Evolutionary conservation across 2,113 vertebrate genomes (phyloP), one percentile per base, ranked within the genome.

Genomic region (Notiomystis cincta): DNA sequence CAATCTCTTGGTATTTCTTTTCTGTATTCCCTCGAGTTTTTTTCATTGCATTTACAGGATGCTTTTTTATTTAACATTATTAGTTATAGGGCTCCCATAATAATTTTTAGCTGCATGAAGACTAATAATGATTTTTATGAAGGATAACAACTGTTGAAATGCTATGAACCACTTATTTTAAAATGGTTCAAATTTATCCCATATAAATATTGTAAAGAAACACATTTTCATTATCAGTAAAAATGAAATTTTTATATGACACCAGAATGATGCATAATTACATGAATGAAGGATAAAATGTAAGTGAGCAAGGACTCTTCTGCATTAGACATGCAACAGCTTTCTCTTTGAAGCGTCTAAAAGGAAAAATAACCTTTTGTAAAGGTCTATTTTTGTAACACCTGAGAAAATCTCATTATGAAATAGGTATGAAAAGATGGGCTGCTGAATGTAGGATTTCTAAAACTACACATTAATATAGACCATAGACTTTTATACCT

Each of bases 281-380:
- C 13, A 44, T 15, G 12, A 54, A 65, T n/a, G 20, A 45, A 92
- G 28, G 15, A 30, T 13, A 64, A 92, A 94, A 33, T 62, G 2
- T 60, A 65, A 72, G 13, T 35, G 16, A 7, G 6, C 10, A 93
- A 75, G 56, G 58, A 58, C 30, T 73, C 11, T 85, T 77, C 44
- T 70, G 11, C 25, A 54, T 81, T 87, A 65, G 18, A 27, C 12
- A 50, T 82, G 9, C 5, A 71, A n/a, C 8, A 69, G 5, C 9
- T 76, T 67, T 75, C 51, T 66, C 82, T 79, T 38, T 35, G 10
- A 90, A 65, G 17, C 57, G 8, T 56, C 37, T 82, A 38, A 90
- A 77, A 82, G 61, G 53, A 82, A 85, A 71, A 93, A 38, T 75
- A 85, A 44, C 21, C 7, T 65, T 84, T 82, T 73, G 13, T 56